phyloP scores from a whole-genome alignment of 2,113 vertebrate genomes.

The Xiphophorus hellerii region DNA sequence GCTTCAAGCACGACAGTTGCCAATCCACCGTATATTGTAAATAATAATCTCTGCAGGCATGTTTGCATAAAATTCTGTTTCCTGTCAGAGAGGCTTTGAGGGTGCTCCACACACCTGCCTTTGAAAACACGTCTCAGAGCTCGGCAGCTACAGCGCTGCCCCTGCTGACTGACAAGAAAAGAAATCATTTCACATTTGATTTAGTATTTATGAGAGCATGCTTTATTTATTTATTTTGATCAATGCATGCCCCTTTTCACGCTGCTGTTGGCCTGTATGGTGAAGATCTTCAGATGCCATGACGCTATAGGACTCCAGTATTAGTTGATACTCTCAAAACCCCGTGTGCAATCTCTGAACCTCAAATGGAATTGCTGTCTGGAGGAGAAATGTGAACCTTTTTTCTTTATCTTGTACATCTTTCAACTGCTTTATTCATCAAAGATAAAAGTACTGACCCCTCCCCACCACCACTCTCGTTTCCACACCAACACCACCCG shows the following conservation, averaged over 20 bases:
- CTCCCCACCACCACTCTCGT: no score
- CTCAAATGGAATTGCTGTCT: constrained; percentile 26
- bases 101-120: constrained; percentile 39
- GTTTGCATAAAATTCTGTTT: constrained; percentile 45
- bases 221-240: constrained; percentile 65
- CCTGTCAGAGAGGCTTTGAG: constrained; percentile 33
- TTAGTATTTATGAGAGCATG: constrained; percentile 57
- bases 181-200: constrained; percentile 65
- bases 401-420: constrained; percentile 11
- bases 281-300: constrained; percentile 29
- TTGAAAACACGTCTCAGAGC: constrained; percentile 38
- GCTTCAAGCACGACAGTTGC: constrained; percentile 56
- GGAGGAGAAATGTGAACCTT: constrained; percentile 1
- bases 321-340: constrained; percentile 24
- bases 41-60: constrained; percentile 48
- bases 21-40: constrained; percentile 59
- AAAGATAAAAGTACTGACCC: constrained; percentile 1
- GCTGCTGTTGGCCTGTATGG: constrained; percentile 32
- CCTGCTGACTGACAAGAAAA: constrained; percentile 48
- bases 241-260: constrained; percentile 29
- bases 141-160: constrained; percentile 31
- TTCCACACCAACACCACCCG: constrained; percentile 5
- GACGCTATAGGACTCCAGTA: constrained; percentile 12
- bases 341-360: constrained; percentile 2
- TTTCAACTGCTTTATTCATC: constrained; percentile 19